phyloP scores from a whole-genome alignment of 2,113 vertebrate species.

The Hippocampus comes region DNA sequence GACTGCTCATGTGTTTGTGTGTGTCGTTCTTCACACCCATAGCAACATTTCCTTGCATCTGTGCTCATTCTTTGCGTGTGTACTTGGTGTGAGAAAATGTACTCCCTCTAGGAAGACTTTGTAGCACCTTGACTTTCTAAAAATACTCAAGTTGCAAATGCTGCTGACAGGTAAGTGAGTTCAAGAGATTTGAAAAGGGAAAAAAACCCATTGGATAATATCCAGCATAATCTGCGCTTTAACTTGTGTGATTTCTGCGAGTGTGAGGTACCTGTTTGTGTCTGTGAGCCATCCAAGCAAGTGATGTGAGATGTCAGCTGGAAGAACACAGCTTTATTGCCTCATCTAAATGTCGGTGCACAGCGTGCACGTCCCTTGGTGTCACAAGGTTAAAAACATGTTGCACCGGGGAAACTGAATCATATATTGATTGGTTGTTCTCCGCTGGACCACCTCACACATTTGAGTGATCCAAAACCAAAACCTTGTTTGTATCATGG shows the following conservation, averaged over 20 bases:
- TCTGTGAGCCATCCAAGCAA: conserved; percentile 40
- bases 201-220: conserved; percentile 56
- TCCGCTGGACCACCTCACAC: conserved; percentile 30
- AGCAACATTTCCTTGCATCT: conserved; percentile 33
- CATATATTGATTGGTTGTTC: conserved; percentile 40
- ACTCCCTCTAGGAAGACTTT: conserved; percentile 37
- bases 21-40: conserved; percentile 9
- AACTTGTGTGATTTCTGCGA: not conserved
- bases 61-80: conserved; percentile 29
- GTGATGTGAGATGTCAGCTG: conserved; percentile 60
- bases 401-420: conserved; percentile 43
- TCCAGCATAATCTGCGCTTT: conserved; percentile 22
- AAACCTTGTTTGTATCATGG: conserved; percentile 30
- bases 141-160: conserved; percentile 47
- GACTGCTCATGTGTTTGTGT: conserved; percentile 30
- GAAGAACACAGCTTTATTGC: conserved; percentile 58
- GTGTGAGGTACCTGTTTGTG: conserved; percentile 14
- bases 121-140: conserved; percentile 43
- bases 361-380: conserved; percentile 33
- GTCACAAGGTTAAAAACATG: conserved; percentile 12
- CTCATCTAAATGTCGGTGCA: conserved; percentile 62
- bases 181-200: conserved; percentile 31
- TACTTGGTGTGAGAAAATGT: conserved; percentile 39
- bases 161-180: conserved; percentile 37
- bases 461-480: conserved; percentile 23